Evolutionary conservation across 2,797 vertebrate species (phyloP).

Genomic region (Numenius phaeopus): DNA sequence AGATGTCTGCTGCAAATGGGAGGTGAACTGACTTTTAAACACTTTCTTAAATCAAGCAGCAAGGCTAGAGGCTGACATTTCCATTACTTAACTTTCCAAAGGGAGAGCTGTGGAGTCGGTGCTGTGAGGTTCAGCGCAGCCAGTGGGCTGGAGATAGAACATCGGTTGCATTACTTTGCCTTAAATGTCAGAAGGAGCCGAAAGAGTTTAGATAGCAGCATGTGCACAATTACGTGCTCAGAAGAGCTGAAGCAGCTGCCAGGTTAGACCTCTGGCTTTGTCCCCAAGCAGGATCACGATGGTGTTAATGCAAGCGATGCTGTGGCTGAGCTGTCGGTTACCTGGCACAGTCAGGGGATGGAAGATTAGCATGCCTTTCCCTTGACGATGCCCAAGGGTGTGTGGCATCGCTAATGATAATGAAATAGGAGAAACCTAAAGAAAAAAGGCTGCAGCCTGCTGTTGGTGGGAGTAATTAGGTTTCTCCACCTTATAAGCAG

Average conservation of each 20-base stretch:
- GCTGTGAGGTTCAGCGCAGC: neutral
- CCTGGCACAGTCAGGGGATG: neutral
- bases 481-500: neutral
- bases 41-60: neutral
- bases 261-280: constrained; percentile 34
- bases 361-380: neutral
- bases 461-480: neutral
- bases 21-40: constrained; percentile 19
- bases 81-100: neutral
- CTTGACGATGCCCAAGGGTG: neutral
- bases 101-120: neutral
- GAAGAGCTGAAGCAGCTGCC: constrained; percentile 40
- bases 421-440: neutral
- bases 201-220: constrained; percentile 7
- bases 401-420: neutral
- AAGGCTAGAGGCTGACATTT: constrained; percentile 12
- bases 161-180: neutral
- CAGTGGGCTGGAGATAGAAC: neutral
- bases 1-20: neutral
- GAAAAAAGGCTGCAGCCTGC: neutral
- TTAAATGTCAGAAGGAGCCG: constrained; percentile 27
- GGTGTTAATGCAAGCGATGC: neutral
- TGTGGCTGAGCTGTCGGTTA: neutral
- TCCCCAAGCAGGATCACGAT: neutral
- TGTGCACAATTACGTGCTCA: neutral